phyloP scores from a whole-genome alignment of 2,113 vertebrate genomes.

The Cairina moschata region DNA sequence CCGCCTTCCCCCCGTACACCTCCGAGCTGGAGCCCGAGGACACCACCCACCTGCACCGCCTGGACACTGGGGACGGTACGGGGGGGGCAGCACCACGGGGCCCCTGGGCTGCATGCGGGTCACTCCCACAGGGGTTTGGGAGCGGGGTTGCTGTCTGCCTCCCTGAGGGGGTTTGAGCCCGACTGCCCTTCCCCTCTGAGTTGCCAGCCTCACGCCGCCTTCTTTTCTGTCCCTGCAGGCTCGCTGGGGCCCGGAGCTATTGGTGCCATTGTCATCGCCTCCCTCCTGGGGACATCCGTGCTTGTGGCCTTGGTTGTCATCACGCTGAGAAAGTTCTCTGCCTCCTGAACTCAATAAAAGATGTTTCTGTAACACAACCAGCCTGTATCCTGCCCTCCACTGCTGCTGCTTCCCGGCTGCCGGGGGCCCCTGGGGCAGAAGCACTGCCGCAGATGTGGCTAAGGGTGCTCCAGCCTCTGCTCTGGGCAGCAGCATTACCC shows the following conservation, averaged over 20 bases:
- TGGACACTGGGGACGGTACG: slow-evolving; percentile 78
- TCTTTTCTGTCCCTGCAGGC: slow-evolving; percentile 72
- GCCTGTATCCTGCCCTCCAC: background rate
- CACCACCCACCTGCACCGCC: slow-evolving; percentile 72
- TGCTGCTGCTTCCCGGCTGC: background rate
- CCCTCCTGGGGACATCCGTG: slow-evolving; percentile 93
- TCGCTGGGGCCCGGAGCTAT: slow-evolving; percentile 92
- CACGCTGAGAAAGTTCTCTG: slow-evolving; percentile 91
- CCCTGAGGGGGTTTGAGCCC: background rate
- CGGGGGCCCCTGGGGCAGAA: fast-evolving
- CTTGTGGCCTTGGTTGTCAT: slow-evolving; percentile 92
- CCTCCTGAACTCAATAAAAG: slow-evolving; percentile 85
- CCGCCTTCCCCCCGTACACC: slow-evolving; percentile 69
- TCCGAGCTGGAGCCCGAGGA: slow-evolving; percentile 79
- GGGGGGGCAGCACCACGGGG: fast-evolving
- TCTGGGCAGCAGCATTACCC: background rate
- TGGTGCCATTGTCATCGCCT: slow-evolving; percentile 94
- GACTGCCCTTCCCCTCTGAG: background rate
- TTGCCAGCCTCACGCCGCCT: fast-evolving
- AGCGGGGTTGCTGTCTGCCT: fast-evolving
- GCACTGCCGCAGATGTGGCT: fast-evolving
- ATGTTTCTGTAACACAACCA: background rate
- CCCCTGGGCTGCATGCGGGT: fast-evolving
- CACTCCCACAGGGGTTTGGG: fast-evolving
- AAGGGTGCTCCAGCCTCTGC: background rate